Conservation (phyloP, 2,113 vertebrate species). For the Oreochromis aureus region DNA sequence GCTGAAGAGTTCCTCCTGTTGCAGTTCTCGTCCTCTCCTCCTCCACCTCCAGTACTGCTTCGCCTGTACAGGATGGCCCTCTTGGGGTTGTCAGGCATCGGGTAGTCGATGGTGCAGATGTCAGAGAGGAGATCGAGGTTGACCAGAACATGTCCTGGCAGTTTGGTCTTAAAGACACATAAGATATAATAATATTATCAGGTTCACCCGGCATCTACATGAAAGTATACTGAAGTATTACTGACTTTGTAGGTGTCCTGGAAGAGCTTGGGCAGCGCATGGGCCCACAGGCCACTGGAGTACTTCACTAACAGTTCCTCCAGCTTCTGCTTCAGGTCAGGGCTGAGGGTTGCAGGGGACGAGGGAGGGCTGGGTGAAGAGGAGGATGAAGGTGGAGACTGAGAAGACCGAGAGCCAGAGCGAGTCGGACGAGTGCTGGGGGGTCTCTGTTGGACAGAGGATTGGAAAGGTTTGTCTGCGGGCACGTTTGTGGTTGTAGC, state of each 20-base stretch:
- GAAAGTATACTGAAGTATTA: not conserved
- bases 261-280: slow-evolving; percentile 89
- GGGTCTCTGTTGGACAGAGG: slow-evolving; percentile 24
- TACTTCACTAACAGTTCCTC: slow-evolving; percentile 84
- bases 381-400: slow-evolving; percentile 23
- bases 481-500: not conserved
- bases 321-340: slow-evolving; percentile 83
- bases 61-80: slow-evolving; percentile 86
- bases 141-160: slow-evolving; percentile 81
- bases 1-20: slow-evolving; percentile 47
- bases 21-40: slow-evolving; percentile 62
- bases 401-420: slow-evolving; percentile 30
- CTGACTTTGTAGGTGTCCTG: slow-evolving; percentile 81
- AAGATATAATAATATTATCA: not conserved
- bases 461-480: not conserved
- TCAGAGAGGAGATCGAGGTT: slow-evolving; percentile 83
- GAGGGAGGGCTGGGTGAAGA: slow-evolving; percentile 39
- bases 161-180: slow-evolving; percentile 68
- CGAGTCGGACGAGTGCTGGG: not conserved
- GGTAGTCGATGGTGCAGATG: slow-evolving; percentile 84
- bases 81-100: slow-evolving; percentile 82
- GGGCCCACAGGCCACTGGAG: slow-evolving; percentile 88
- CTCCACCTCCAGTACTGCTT: slow-evolving; percentile 27
- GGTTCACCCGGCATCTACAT: not conserved
- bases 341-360: slow-evolving; percentile 39